Evolutionary conservation across 2,797 vertebrate species (phyloP), one percentile per base, ranked within the genome.

Genomic region (Sarcoramphus papa): DNA sequence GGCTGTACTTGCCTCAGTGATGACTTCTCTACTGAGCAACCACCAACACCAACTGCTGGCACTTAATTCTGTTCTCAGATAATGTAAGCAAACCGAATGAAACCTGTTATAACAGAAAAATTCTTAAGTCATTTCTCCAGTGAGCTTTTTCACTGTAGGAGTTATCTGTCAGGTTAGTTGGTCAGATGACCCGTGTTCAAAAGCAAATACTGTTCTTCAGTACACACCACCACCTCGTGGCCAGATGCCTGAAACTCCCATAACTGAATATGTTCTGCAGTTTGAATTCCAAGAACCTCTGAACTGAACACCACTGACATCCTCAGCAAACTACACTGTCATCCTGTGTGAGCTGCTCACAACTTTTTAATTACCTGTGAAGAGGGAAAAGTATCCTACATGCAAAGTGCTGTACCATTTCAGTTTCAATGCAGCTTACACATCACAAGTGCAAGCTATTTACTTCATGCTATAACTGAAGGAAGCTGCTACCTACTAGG

Each of bases 161-260:
- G 14, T 69, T 79, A 82, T 30, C 37, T 14, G 21, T 37, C 76
- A 88, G 50, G 50, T 64, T 83, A 64, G 12, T 1, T 50, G 37
- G 40, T 51, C 48, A 74, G 64, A 69, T 24, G 47, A 88, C 0
- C 4, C 15, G 31, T 2, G 18, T 37, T 91, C 50, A 64, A 83
- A 85, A 89, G 37, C 65, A 60, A 75, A 33, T 15, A 68, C 15
- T 33, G n/a, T 76, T 81, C 43, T 70, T 50, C 69, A 74, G 85
- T 53, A 37, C 19, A 93, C 73, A 96, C 57, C 72, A 90, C 97
- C 97, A 95, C 86, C 97, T 96, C 8, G 96, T 97, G 96, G 97
- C 45, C 94, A 88, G 50, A 85, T 54, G 69, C 69, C 68, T 37
- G 63, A 74, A 88, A 54, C 23, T 76, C 48, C 48, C 37, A 18